Evolutionary conservation across 2,888 invertebrate species (phyloP), one percentile per base, ranked within the genome.

Genomic region (Tortricodes alternella): DNA sequence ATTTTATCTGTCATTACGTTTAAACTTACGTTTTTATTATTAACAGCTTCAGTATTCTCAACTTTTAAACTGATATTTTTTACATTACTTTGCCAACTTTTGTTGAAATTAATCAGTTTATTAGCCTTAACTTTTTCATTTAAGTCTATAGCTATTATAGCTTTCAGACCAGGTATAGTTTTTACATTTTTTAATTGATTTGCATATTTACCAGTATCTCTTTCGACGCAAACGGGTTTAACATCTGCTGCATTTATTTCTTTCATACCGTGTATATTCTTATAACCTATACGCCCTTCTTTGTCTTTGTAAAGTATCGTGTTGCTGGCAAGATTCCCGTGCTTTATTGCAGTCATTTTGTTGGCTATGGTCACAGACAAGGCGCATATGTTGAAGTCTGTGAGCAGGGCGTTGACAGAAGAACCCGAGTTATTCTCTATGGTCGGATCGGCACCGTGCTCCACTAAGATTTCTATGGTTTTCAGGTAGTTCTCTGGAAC

Each of bases 351-450:
- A 0, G 76, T 71, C 0, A 83, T 16, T 44, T 76, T 82, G 34
- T 78, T 80, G 0, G 81, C 83, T 34, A 86, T 66, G 0, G 83
- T 46, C 65, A 77, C 71, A 0, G 83, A 83, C 0, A 89, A 35
- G 0, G 79, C 75, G 0, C 62, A 52, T 1, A 77, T 74, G 11
- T 72, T 78, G 38, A 83, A 74, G 43, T 92, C 92, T 5, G 79
- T 76, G 0, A 92, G 72, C 0, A 92, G 71, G 0, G 78, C 73
- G 46, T 86, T 87, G 0, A 92, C 85, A 35, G 77, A 89, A 0
- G 76, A 74, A 0, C 91, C 91, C 0, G 82, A 79, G 46, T 85
- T 79, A 58, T 92, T 92, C 2, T 82, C 74, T n/a, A 85, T 69
- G 53, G 70, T 66, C 0, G 91, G 87, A 21, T 92, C 82, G 0